A percentile compares a stretch with the other conserved stretches of the same genome.
Conservation (phyloP, 2,888 invertebrate genomes). For the Tenthredo amoena region DNA sequence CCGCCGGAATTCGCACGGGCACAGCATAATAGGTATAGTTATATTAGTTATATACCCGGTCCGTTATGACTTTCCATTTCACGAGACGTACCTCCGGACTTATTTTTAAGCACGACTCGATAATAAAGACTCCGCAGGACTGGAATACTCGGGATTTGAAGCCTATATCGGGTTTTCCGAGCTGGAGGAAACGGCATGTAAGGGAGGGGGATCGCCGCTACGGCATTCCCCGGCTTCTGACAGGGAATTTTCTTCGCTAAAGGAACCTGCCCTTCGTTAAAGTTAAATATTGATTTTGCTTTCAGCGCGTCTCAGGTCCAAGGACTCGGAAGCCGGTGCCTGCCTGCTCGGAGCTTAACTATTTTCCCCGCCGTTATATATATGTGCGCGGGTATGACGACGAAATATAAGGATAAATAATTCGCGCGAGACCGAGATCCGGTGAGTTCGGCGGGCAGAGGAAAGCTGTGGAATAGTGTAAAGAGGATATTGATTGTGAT, state of each 20-base stretch:
- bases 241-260: slow-evolving; percentile 36
- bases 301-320: slow-evolving; percentile 52
- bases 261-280: slow-evolving; percentile 63
- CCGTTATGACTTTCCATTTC: background rate
- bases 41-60: too few species aligned
- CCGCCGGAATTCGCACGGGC: background rate
- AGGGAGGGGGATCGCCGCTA: background rate
- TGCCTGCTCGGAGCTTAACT: background rate
- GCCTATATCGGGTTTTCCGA: slow-evolving; percentile 3
- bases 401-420: background rate
- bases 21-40: background rate
- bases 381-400: background rate
- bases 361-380: background rate
- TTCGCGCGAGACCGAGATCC: background rate
- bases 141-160: background rate
- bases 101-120: slow-evolving; percentile 1
- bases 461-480: too few species aligned
- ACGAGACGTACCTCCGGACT: background rate
- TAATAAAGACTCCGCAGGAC: background rate
- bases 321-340: slow-evolving; percentile 24
- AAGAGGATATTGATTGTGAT: background rate
- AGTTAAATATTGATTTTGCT: slow-evolving; percentile 72
- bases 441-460: background rate
- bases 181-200: background rate
- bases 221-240: background rate